These are phyloP conservation scores for Neotoma lepida DNA, from an alignment of 2,113 vertebrate genomes.

Conservation along the genomic window DNA sequence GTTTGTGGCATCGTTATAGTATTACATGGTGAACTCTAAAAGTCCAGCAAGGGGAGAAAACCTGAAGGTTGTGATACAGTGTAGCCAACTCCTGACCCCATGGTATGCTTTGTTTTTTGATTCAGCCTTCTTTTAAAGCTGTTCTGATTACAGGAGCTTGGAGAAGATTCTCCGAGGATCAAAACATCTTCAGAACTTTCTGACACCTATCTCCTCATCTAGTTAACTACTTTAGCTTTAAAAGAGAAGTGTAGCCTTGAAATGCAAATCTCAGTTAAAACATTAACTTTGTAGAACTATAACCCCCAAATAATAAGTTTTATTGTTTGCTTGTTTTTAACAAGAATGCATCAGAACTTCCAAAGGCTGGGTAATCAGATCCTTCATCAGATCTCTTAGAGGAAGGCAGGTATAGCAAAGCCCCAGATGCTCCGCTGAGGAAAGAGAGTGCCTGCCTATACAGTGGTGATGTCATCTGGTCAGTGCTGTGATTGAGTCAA, in stretches of 20 bases:
- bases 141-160: not conserved
- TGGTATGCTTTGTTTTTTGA: not conserved
- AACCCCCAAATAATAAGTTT: not conserved
- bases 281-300: constrained; percentile 2
- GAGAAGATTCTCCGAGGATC: not conserved
- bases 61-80: not conserved
- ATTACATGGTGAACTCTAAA: not conserved
- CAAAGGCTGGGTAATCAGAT: not conserved
- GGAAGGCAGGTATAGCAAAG: not conserved
- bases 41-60: constrained; percentile 15
- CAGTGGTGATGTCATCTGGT: not conserved
- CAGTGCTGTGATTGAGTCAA: not conserved
- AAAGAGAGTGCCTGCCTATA: not conserved
- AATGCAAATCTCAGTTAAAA: constrained; percentile 13
- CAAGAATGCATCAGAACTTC: not conserved
- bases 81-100: not conserved
- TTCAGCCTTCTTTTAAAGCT: not conserved
- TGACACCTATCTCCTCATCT: not conserved
- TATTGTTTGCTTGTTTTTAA: not conserved
- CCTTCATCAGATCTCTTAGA: not conserved
- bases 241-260: constrained; percentile 29
- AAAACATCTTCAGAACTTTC: not conserved
- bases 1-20: not conserved
- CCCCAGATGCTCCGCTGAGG: not conserved
- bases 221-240: not conserved